These are phyloP conservation scores for Morinoia aosen DNA, from an alignment of 2,888 invertebrate species.

Conservation along the genomic window DNA sequence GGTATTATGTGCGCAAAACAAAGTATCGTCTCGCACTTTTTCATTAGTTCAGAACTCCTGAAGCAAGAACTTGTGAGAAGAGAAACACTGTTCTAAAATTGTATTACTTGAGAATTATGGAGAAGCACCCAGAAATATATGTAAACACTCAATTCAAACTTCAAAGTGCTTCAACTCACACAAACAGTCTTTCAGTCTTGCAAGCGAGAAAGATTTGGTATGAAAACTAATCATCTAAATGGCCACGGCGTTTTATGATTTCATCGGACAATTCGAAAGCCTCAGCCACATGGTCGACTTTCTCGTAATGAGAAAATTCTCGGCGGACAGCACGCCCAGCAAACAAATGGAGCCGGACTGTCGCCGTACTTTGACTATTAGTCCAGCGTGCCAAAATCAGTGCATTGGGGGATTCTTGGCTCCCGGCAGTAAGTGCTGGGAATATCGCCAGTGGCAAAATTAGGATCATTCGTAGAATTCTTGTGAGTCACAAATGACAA, in stretches of 20 bases:
- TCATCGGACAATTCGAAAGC: not conserved
- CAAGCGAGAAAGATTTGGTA: not conserved
- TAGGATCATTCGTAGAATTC: not conserved
- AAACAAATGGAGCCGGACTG: slow-evolving; percentile 1
- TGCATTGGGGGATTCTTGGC: not conserved
- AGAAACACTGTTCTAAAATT: too few relatives aligned
- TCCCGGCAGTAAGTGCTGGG: not conserved
- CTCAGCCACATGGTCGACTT: not conserved
- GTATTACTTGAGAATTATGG: too few relatives aligned
- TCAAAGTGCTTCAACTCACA: not conserved
- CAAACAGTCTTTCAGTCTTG: not conserved
- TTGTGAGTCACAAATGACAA: not conserved
- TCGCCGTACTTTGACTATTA: not conserved
- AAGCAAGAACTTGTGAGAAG: too few relatives aligned
- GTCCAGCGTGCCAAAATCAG: not conserved
- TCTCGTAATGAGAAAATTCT: not conserved
- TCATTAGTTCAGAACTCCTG: too few relatives aligned
- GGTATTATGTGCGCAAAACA: too few relatives aligned
- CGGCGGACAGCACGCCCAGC: not conserved
- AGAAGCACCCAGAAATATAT: too few relatives aligned
- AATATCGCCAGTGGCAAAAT: not conserved
- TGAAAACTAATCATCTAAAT: not conserved
- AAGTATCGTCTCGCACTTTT: too few relatives aligned
- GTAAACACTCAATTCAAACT: not conserved
- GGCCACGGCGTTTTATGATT: not conserved